Evolutionary conservation across 2,113 vertebrate species (phyloP).

Genomic region (Dolichallabes microphthalmus): DNA sequence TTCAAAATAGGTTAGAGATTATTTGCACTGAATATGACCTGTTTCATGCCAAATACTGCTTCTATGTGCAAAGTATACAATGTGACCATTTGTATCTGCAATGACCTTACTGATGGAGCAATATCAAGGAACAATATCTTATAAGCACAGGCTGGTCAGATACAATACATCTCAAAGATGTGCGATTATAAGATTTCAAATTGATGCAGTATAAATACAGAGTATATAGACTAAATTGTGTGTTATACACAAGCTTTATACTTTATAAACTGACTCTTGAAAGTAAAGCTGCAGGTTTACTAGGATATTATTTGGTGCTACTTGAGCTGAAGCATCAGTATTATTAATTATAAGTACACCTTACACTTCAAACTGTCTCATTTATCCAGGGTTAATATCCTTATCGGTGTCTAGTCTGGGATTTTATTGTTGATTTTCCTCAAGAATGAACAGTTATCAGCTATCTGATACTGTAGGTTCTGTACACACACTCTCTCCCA

Average conservation of each 20-base stretch:
- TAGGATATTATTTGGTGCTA: neutral
- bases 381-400: neutral
- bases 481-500: neutral
- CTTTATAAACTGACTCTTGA: neutral
- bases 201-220: neutral
- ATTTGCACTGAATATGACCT: neutral
- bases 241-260: neutral
- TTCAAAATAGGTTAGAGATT: neutral
- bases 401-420: slow-evolving; percentile 8
- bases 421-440: slow-evolving; percentile 4
- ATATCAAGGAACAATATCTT: neutral
- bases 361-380: neutral
- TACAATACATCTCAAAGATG: neutral
- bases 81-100: neutral
- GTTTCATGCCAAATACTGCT: neutral
- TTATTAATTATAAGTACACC: neutral
- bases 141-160: neutral
- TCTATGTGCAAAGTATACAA: neutral
- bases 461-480: neutral
- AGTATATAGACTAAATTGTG: neutral
- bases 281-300: neutral
- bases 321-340: neutral
- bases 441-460: slow-evolving; percentile 20
- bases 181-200: neutral
- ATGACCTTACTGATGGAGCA: neutral